Conservation (phyloP, 2,888 invertebrate genomes). For the Seira musarum region DNA sequence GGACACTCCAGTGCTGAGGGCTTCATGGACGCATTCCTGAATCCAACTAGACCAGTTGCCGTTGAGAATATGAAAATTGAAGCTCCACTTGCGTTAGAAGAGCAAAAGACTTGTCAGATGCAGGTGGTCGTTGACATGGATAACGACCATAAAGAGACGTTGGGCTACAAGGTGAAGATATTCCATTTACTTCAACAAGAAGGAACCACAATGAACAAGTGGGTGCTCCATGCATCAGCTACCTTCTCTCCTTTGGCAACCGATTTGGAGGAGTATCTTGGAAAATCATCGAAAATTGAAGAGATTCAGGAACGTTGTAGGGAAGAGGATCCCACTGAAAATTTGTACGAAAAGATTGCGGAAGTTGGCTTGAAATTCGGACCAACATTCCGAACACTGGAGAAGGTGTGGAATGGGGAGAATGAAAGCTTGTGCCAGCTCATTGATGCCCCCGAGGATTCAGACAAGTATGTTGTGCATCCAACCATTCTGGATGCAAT, state of each 20-base stretch:
- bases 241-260: constrained; percentile 39
- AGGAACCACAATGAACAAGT: constrained; percentile 26
- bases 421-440: constrained; percentile 24
- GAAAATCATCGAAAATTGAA: constrained; percentile 13
- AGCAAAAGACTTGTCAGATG: neutral
- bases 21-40: neutral
- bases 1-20: neutral
- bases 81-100: constrained; percentile 25
- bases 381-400: constrained; percentile 39
- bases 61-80: constrained; percentile 39
- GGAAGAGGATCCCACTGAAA: constrained; percentile 31
- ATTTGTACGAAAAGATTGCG: constrained; percentile 41
- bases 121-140: no score
- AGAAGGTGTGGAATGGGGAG: constrained; percentile 38
- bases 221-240: constrained; percentile 47
- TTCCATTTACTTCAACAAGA: constrained; percentile 41
- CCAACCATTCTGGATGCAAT: constrained; percentile 57
- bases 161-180: constrained; percentile 47
- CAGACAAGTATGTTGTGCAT: constrained; percentile 53
- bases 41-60: constrained; percentile 23
- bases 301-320: constrained; percentile 25
- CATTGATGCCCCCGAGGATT: constrained; percentile 32
- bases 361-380: constrained; percentile 49
- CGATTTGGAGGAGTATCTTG: constrained; percentile 24
- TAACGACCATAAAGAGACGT: no score